Percentiles rank a stretch among this genome's conserved stretches.
Evolutionary conservation across 2,113 vertebrate species (phyloP).

Genomic region (Tachysurus vachellii): DNA sequence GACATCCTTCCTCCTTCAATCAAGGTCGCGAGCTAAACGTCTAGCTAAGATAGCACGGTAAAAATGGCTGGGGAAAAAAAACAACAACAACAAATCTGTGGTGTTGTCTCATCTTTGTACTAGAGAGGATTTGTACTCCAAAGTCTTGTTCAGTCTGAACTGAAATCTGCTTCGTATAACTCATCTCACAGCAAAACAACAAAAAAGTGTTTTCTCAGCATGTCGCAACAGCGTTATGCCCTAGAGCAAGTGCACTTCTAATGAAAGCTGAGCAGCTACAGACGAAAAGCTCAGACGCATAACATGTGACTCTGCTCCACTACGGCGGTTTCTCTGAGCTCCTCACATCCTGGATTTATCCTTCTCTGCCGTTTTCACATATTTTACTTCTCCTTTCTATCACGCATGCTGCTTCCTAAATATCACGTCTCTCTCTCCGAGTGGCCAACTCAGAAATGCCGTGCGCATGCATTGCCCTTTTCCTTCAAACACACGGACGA

Average conservation of each 20-base stretch:
- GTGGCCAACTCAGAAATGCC: background rate
- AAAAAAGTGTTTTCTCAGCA: slow-evolving; percentile 19
- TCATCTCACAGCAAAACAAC: slow-evolving; percentile 32
- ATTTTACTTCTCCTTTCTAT: background rate
- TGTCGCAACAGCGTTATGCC: slow-evolving; percentile 33
- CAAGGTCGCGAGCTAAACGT: background rate
- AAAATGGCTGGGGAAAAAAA: background rate
- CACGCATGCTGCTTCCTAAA: background rate
- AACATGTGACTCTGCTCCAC: background rate
- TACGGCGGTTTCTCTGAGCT: background rate
- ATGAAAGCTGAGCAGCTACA: slow-evolving; percentile 17
- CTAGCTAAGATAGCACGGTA: background rate
- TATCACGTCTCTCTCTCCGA: slow-evolving; percentile 16
- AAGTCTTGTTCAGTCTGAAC: background rate
- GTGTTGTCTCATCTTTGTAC: background rate
- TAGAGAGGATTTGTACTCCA: background rate
- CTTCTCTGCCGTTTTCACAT: background rate
- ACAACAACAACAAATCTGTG: background rate
- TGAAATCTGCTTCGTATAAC: slow-evolving; percentile 45
- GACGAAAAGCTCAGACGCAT: background rate
- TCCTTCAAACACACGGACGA: background rate
- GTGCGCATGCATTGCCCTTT: slow-evolving; percentile 10
- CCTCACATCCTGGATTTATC: background rate
- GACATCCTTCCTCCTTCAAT: background rate
- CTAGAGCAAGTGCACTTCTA: slow-evolving; percentile 26